A percentile compares a stretch with the other conserved stretches of the same genome.
These are phyloP conservation scores for Orgyia antiqua DNA, from an alignment of 2,888 invertebrate genomes.

Conservation along the genomic window DNA sequence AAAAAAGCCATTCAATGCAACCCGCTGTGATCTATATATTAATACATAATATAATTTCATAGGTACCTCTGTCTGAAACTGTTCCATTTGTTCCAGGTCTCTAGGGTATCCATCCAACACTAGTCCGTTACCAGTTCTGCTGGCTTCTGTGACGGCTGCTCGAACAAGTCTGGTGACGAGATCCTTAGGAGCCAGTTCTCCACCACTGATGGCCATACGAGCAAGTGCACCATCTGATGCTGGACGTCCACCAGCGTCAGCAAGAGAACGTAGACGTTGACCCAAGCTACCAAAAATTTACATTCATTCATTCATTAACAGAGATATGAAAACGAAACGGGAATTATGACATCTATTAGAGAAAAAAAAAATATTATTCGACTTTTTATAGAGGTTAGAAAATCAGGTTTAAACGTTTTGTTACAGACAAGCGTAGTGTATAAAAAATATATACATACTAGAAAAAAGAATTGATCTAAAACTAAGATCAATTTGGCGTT, in stretches of 20 bases:
- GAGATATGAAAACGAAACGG: background rate
- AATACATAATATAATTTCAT: no score
- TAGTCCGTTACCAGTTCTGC: slow-evolving; percentile 84
- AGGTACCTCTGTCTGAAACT: slow-evolving; percentile 92
- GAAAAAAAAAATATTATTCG: no score
- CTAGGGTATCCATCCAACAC: slow-evolving; percentile 97
- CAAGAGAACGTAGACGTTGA: slow-evolving; percentile 84
- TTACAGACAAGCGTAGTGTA: background rate
- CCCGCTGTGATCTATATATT: no score
- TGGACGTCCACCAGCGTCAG: slow-evolving; percentile 81
- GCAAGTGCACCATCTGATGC: slow-evolving; percentile 82
- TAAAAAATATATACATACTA: no score
- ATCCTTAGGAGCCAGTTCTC: slow-evolving; percentile 89
- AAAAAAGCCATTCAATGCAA: no score
- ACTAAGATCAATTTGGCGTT: no score
- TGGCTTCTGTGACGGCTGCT: slow-evolving; percentile 77
- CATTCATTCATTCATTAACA: no score
- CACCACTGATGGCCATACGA: slow-evolving; percentile 84
- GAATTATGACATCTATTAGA: no score
- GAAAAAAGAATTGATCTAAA: no score
- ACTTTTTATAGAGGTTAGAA: no score
- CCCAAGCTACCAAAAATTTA: slow-evolving; percentile 88
- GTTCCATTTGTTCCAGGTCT: slow-evolving; percentile 90
- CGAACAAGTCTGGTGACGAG: slow-evolving; percentile 87
- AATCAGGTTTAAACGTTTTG: background rate